Evolutionary conservation across 2,888 invertebrate species (phyloP).

Genomic region (Bembecia ichneumoniformis): DNA sequence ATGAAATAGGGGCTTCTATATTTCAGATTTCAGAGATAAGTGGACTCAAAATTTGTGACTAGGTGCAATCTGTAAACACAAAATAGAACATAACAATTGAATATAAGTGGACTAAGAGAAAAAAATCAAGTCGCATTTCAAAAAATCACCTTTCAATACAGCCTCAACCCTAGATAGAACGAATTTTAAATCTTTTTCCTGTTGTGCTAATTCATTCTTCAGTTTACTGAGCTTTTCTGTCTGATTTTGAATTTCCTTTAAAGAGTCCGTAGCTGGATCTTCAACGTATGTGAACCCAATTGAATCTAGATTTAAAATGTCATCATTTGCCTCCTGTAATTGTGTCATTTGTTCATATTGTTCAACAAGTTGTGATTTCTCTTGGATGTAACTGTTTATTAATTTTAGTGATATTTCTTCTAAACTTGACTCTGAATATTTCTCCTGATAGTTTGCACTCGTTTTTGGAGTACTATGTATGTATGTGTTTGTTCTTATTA

Average conservation of each 20-base stretch:
- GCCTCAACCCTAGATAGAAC: constrained; percentile 48
- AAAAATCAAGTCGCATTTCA: no score
- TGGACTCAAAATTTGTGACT: no score
- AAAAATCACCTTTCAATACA: constrained; percentile 36
- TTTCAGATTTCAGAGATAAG: no score
- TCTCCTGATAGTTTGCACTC: constrained; percentile 69
- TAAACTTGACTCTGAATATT: constrained; percentile 74
- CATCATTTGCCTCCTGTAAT: constrained; percentile 67
- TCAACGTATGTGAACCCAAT: constrained; percentile 76
- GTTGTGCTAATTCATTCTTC: constrained; percentile 73
- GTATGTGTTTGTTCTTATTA: constrained; percentile 73
- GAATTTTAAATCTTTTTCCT: constrained; percentile 74
- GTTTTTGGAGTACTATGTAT: constrained; percentile 77
- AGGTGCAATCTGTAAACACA: no score
- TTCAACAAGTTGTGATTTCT: constrained; percentile 78
- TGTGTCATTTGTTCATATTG: constrained; percentile 79
- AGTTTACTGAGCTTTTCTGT: constrained; percentile 75
- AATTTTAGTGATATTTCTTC: constrained; percentile 84
- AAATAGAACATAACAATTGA: no score
- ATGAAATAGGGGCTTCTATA: no score
- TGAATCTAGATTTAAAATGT: constrained; percentile 70
- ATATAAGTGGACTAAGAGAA: no score
- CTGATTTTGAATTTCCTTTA: constrained; percentile 76
- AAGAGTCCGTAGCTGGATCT: constrained; percentile 72
- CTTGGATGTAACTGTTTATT: constrained; percentile 78